A percentile compares a stretch with the other conserved stretches of the same genome.
phyloP scores from a whole-genome alignment of 2,888 invertebrate species.

The Polymixis lichenea region DNA sequence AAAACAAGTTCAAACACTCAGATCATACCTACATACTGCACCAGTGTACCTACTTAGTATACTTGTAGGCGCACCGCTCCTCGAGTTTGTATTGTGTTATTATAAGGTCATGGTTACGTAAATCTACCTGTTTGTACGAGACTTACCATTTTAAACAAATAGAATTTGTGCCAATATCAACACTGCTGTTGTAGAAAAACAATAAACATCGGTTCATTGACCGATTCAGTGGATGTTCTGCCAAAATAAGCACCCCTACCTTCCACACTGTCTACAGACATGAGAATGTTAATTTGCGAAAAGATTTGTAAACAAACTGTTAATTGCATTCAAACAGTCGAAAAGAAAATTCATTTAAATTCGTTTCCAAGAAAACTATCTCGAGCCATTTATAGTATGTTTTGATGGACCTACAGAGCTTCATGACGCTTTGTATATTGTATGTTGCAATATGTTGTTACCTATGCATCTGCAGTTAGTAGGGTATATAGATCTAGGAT shows the following conservation, averaged over 20 bases:
- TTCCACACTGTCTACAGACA: conserved; percentile 75
- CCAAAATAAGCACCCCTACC: conserved; percentile 88
- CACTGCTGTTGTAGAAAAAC: conserved; percentile 86
- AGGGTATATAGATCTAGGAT: not conserved
- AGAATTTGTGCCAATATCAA: conserved; percentile 88
- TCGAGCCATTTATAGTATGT: not conserved
- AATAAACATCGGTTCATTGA: conserved; percentile 87
- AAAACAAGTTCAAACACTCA: conserved; percentile 17
- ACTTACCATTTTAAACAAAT: conserved; percentile 88
- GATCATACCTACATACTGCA: conserved; percentile 6
- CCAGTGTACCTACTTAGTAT: conserved; percentile 7
- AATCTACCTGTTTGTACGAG: conserved; percentile 82
- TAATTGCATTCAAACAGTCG: conserved; percentile 28
- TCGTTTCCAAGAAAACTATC: not conserved
- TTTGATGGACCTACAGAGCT: not conserved
- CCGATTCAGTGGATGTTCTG: conserved; percentile 81
- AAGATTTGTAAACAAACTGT: conserved; percentile 59
- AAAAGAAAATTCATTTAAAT: conserved; percentile 28
- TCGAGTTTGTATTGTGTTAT: conserved; percentile 64
- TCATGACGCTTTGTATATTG: not conserved
- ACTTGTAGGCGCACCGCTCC: conserved; percentile 26
- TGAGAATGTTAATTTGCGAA: conserved; percentile 64
- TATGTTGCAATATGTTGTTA: not conserved
- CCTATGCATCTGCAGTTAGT: not conserved
- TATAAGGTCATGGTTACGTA: conserved; percentile 80